Conservation (phyloP, 2,797 vertebrate species). For the Anomalospiza imberbis region DNA sequence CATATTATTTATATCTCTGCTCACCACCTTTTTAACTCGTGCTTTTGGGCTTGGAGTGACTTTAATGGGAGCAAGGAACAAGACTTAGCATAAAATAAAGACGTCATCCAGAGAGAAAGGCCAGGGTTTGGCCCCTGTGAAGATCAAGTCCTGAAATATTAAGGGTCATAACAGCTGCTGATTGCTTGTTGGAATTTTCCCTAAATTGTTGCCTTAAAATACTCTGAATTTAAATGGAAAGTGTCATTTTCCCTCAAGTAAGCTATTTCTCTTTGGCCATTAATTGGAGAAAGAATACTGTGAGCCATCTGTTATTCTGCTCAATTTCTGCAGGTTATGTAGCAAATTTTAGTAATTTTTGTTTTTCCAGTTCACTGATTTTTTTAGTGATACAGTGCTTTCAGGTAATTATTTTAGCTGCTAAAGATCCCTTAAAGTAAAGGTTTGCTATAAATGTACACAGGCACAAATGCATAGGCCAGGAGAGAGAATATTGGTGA, state of each 20-base stretch:
- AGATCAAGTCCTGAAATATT: slow-evolving; percentile 17
- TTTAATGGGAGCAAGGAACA: slow-evolving; percentile 18
- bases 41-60: not conserved
- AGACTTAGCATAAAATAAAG: slow-evolving; percentile 29
- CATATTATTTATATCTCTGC: slow-evolving; percentile 31
- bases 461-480: not conserved
- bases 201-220: slow-evolving; percentile 13
- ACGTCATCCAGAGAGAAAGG: not conserved
- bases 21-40: slow-evolving; percentile 21
- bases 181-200: slow-evolving; percentile 12
- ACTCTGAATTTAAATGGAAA: slow-evolving; percentile 10
- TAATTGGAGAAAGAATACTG: slow-evolving; percentile 23
- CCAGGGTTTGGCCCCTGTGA: not conserved
- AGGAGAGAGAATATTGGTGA: not conserved
- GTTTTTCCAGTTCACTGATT: not conserved
- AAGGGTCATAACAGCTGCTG: not conserved
- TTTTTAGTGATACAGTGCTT: not conserved
- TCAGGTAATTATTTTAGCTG: slow-evolving; percentile 16
- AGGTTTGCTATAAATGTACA: not conserved
- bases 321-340: not conserved
- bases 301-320: slow-evolving; percentile 19
- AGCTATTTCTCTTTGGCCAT: slow-evolving; percentile 21
- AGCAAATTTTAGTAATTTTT: not conserved
- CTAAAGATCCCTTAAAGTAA: not conserved
- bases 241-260: slow-evolving; percentile 12